Conservation (phyloP, 2,888 invertebrate species). For the Cremastinae sp. region DNA sequence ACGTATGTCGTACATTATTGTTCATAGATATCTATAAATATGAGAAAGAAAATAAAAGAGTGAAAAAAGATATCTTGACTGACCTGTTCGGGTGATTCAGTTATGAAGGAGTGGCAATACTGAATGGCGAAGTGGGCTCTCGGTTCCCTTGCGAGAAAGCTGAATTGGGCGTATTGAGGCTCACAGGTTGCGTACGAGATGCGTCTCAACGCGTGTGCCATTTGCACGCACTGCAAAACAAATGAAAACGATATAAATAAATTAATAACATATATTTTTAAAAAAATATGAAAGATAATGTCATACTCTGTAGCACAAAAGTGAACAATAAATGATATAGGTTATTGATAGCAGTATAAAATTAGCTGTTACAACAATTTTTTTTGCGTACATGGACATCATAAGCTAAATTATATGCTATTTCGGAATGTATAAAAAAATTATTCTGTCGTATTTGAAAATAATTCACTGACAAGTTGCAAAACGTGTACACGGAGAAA, state of each 20-base stretch:
- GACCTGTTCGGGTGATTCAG: conserved; percentile 89
- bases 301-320: no score
- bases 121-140: conserved; percentile 86
- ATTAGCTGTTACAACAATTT: no score
- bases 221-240: conserved; percentile 87
- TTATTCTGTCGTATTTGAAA: no score
- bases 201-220: conserved; percentile 91
- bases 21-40: neutral
- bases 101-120: conserved; percentile 91
- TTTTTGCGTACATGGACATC: no score
- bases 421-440: no score
- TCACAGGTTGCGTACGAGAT: conserved; percentile 94
- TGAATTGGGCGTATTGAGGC: conserved; percentile 89
- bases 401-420: no score
- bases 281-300: conserved; percentile 60
- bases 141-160: conserved; percentile 89
- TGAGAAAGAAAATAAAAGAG: neutral
- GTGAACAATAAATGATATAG: no score
- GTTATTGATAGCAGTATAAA: no score
- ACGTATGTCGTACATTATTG: no score
- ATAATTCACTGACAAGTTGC: no score
- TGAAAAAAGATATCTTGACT: conserved; percentile 66
- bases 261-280: conserved; percentile 21
- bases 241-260: conserved; percentile 37
- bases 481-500: no score